These are phyloP conservation scores for Gnatocerus cornutus DNA, from an alignment of 2,888 invertebrate species.

Conservation along the genomic window DNA sequence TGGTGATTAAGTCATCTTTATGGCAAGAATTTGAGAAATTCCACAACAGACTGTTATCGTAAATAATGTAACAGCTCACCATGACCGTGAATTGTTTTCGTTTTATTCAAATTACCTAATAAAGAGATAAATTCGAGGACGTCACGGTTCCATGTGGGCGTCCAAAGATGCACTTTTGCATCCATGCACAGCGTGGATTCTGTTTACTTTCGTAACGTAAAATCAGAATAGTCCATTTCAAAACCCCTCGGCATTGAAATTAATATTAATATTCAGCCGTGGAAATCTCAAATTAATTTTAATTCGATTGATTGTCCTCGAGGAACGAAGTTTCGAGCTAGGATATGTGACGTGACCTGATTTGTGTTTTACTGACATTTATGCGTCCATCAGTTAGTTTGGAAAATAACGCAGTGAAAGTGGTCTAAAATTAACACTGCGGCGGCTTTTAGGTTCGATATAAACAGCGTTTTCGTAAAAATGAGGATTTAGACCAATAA, in stretches of 20 bases:
- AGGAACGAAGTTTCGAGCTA: neutral
- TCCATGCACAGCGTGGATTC: constrained; percentile 1
- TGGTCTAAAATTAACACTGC: neutral
- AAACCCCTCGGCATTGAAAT: constrained; percentile 5
- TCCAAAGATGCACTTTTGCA: constrained; percentile 16
- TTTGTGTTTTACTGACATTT: neutral
- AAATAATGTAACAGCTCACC: constrained; percentile 9
- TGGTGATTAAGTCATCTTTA: neutral
- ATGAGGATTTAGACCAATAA: no score
- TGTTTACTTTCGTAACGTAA: neutral
- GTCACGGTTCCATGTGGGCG: constrained; percentile 17
- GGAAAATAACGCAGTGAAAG: neutral
- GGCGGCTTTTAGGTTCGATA: neutral
- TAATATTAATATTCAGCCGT: neutral
- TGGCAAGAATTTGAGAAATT: neutral
- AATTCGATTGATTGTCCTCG: constrained; percentile 4
- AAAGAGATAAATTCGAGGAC: constrained; percentile 14
- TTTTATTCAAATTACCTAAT: constrained; percentile 22
- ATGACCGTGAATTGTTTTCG: constrained; percentile 15
- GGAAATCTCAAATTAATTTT: neutral
- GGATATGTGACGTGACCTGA: neutral
- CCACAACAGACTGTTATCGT: neutral
- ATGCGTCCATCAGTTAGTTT: neutral
- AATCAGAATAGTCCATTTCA: neutral
- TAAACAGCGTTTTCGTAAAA: neutral